Evolutionary conservation across 1,140 invertebrate genomes (phyloP).

Genomic region (Neodiprion virginianus): DNA sequence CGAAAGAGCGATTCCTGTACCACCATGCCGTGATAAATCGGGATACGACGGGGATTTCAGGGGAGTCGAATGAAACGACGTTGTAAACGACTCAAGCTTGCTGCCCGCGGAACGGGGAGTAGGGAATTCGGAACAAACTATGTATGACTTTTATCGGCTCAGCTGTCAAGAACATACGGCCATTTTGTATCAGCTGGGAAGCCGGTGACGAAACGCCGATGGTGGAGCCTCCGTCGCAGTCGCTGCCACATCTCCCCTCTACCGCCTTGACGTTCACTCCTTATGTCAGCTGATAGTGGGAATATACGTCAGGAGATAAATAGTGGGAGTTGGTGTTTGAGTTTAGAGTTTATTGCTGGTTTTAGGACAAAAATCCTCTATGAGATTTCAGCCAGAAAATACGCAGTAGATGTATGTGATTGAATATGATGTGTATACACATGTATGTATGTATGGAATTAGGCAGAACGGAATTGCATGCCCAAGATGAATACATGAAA

Average conservation of each 20-base stretch:
- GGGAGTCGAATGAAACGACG: background rate
- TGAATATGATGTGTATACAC: no score
- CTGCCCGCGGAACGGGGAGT: background rate
- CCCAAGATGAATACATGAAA: no score
- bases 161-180: constrained; percentile 15
- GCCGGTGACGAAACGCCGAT: constrained; percentile 13
- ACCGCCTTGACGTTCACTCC: background rate
- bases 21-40: no score
- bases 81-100: background rate
- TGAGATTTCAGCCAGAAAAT: no score
- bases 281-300: background rate
- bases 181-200: constrained; percentile 18
- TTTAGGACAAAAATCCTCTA: no score
- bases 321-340: background rate
- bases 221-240: constrained; percentile 13
- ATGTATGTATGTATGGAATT: no score
- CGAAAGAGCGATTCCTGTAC: background rate
- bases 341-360: no score
- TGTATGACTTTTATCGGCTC: background rate
- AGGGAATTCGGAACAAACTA: background rate
- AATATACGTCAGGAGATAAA: background rate
- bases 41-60: background rate
- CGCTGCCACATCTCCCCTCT: background rate
- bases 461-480: no score
- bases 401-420: no score